A percentile compares a stretch with the other conserved stretches of the same genome.
phyloP scores from a whole-genome alignment of 2,797 vertebrate genomes.

The Labeo calbasu region DNA sequence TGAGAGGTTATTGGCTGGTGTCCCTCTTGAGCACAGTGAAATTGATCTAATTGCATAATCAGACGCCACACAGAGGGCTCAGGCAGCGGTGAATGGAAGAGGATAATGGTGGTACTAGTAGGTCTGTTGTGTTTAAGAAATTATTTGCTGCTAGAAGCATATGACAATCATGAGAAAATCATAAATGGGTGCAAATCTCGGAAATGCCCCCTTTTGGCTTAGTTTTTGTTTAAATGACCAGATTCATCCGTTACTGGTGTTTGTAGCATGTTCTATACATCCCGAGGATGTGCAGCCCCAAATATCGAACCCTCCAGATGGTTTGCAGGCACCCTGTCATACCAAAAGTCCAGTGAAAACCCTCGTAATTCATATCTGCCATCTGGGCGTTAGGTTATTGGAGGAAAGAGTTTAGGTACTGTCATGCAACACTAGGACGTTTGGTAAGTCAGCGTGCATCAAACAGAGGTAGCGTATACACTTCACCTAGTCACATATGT shows the following conservation, averaged over 20 bases:
- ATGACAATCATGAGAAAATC: constrained; percentile 54
- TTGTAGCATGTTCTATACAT: constrained; percentile 24
- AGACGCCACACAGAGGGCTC: constrained; percentile 65
- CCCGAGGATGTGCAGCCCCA: not conserved
- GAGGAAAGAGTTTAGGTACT: constrained; percentile 14
- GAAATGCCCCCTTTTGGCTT: constrained; percentile 54
- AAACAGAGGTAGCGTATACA: constrained; percentile 27
- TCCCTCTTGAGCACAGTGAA: constrained; percentile 66
- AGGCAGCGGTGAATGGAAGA: constrained; percentile 68
- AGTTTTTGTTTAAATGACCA: constrained; percentile 29
- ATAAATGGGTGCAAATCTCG: constrained; percentile 56
- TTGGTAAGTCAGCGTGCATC: constrained; percentile 11
- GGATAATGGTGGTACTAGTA: constrained; percentile 43
- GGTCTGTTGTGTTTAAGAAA: constrained; percentile 32
- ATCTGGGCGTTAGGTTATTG: not conserved
- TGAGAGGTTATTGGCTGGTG: constrained; percentile 52
- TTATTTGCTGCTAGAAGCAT: constrained; percentile 50
- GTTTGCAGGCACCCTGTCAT: constrained; percentile 20
- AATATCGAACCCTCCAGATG: constrained; percentile 1
- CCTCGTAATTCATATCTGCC: not conserved
- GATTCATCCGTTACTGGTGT: not conserved
- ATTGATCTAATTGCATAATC: constrained; percentile 75
- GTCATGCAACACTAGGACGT: not conserved
- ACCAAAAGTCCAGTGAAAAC: constrained; percentile 31
- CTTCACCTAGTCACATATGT: not conserved